Evolutionary conservation across 2,888 invertebrate species (phyloP), one percentile per base, ranked within the genome.

Genomic region (Cetonia aurata): DNA sequence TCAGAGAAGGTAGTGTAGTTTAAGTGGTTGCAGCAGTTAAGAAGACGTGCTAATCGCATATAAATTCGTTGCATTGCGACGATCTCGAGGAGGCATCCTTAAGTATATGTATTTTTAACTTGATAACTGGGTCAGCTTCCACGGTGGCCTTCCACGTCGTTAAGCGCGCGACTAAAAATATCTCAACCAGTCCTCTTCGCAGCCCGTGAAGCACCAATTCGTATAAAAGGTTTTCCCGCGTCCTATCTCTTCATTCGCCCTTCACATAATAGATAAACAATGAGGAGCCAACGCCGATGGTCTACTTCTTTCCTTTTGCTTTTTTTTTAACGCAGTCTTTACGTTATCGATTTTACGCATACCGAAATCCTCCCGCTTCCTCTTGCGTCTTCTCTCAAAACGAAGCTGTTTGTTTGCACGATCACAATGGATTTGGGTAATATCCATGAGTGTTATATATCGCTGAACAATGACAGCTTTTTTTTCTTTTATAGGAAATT

Each of bases 371-470:
- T n/a, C 13, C 48, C 13, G 25, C 10, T 46, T 25, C 25, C 44
- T 48, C 46, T 31, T 19, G 13, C 10, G 1, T n/a, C 48, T 15
- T 31, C 25, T 25, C 37, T 37, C 37, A 37, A 37, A 37, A 37
- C 37, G 9, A 37, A 9, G 37, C 62, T 57, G 62, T 65, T 65
- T 65, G 50, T 65, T 65, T 65, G 62, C 15, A 17, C 33, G 50
- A 65, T 50, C 50, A 65, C 62, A 65, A 65, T 65, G 31, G 50
- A 65, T 65, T 65, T 65, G 62, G 62, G 50, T 65, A 65, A 65
- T 48, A 50, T 65, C 62, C 62, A 50, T 50, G 37, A 65, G 50
- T 65, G 62, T 65, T 65, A 65, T 65, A 65, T 65, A 52, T 65
- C 17, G 62, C 37, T 17, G 62, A 41, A 37, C 62, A 65, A 50